phyloP scores from a whole-genome alignment of 2,888 invertebrate genomes.

The Teleiodes luculella region DNA sequence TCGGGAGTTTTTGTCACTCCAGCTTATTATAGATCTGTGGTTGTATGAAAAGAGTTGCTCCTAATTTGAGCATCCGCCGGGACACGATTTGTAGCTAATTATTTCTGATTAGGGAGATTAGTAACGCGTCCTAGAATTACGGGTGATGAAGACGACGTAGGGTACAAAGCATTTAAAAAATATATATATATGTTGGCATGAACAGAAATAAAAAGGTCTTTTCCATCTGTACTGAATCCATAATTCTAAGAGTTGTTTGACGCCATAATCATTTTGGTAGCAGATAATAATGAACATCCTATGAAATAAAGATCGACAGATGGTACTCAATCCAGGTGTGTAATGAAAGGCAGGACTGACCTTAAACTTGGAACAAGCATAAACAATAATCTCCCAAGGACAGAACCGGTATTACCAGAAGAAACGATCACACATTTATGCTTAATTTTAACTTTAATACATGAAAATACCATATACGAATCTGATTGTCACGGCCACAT shows the following conservation, averaged over 20 bases:
- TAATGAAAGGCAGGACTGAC: neutral
- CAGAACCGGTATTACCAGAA: neutral
- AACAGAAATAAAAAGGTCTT: neutral
- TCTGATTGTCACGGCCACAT: conserved; percentile 2
- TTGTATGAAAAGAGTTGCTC: conserved; percentile 16
- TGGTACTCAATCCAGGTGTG: neutral
- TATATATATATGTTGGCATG: neutral
- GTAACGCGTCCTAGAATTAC: conserved; percentile 14
- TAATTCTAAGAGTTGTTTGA: neutral
- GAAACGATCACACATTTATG: neutral
- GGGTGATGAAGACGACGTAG: neutral
- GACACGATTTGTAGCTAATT: conserved; percentile 33
- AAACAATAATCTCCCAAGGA: neutral
- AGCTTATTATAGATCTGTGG: conserved; percentile 31
- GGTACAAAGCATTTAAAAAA: neutral
- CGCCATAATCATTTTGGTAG: neutral
- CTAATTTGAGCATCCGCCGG: conserved; percentile 40
- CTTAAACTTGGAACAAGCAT: conserved; percentile 2
- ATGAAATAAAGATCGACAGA: conserved; percentile 2
- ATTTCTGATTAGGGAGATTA: conserved; percentile 29
- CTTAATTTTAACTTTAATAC: conserved; percentile 6
- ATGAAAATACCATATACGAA: neutral
- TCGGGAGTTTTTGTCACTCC: conserved; percentile 26
- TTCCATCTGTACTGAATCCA: neutral
- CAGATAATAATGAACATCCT: neutral